Evolutionary conservation across 2,113 vertebrate genomes (phyloP), one percentile per base, ranked within the genome.

Genomic region (Eurystomus gularis): DNA sequence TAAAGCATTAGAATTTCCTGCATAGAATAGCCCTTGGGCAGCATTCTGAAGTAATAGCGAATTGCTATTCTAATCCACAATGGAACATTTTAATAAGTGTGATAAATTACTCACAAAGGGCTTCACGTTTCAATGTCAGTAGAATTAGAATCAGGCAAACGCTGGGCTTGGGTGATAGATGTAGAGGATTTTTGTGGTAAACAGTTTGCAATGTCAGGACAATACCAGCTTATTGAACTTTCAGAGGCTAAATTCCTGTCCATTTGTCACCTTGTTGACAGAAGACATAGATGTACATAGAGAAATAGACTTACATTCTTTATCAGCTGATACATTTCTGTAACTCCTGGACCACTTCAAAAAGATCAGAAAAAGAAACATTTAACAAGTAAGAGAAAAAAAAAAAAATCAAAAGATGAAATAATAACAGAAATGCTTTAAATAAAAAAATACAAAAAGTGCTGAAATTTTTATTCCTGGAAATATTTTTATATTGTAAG

Each of bases 21-120:
- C 93, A 92, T 95, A 97, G 97, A 98, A 97, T 97, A 97, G 97
- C 97, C 97, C 93, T 95, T 96, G 96, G 96, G 97, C 93, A 97
- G 87, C 84, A 91, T 96, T 97, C 79, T 95, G 97, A 98, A 99
- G 98, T 98, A 98, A 98, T 88, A 98, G 98, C 93, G 92, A 98
- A 98, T 98, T 98, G 98, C 98, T 98, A 98, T 98, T 98, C 93
- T 98, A 98, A 99, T 98, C 98, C 96, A 96, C 97, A 97, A 93
- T 96, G 97, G 98, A 98, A 98, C 98, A 98, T 99, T 99, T 98
- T 98, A 98, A 98, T 97, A 98, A 98, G 96, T 97, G 96, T 99
- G 98, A 99, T 98, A 98, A 98, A 98, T 98, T 98, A 97, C 96
- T 98, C 97, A 97, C 97, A 97, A 92, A 98, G 95, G 92, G 94